Conservation (phyloP, 2,797 vertebrate genomes). For the Cirrhinus molitorella region DNA sequence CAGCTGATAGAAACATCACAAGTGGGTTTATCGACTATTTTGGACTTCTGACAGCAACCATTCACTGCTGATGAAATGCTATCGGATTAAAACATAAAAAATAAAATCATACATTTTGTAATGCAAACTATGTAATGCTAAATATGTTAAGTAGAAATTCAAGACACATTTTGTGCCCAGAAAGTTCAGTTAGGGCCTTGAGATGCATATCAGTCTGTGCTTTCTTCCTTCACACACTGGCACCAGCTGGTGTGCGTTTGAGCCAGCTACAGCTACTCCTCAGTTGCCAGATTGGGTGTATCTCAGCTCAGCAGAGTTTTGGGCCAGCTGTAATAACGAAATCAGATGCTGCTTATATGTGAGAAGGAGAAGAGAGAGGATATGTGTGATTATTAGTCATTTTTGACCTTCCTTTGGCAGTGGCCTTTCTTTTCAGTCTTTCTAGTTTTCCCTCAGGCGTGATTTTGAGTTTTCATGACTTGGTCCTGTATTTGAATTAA, state of each 20-base stretch:
- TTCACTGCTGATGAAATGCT: neutral
- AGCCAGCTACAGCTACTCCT: slow-evolving; percentile 33
- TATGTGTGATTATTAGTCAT: neutral
- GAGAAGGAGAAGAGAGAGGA: neutral
- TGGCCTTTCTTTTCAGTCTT: neutral
- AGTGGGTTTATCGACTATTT: neutral
- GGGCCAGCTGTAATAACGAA: slow-evolving; percentile 43
- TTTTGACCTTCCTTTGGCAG: neutral
- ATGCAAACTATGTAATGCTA: neutral
- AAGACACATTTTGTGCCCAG: neutral
- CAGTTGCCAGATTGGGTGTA: slow-evolving; percentile 47
- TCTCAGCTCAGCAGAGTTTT: slow-evolving; percentile 26
- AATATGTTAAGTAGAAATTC: neutral
- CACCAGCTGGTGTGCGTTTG: slow-evolving; percentile 56
- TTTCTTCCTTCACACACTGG: slow-evolving; percentile 27
- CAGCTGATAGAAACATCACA: neutral
- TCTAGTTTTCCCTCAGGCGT: neutral
- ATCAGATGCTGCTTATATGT: slow-evolving; percentile 30
- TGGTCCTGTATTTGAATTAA: neutral
- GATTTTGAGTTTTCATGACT: slow-evolving; percentile 2
- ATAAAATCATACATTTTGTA: neutral
- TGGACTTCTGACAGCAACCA: neutral
- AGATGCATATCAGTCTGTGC: slow-evolving; percentile 11
- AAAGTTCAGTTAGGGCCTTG: slow-evolving; percentile 35
- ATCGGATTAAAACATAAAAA: neutral